Percentiles rank a stretch among this genome's conserved stretches.
Evolutionary conservation across 2,888 invertebrate species (phyloP).

Genomic region (Epirrhoe alternata): DNA sequence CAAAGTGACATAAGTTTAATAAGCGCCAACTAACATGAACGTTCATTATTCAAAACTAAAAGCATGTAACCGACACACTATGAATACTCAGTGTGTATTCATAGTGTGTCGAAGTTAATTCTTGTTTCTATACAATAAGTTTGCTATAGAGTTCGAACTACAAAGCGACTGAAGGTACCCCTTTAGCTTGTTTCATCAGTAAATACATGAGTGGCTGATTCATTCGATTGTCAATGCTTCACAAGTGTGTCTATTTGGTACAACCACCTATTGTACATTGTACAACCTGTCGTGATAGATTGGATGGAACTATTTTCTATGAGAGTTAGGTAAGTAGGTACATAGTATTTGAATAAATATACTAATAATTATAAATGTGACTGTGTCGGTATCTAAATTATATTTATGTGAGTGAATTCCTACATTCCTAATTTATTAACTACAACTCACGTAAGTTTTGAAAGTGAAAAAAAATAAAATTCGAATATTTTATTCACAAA

Average conservation of each 20-base stretch:
- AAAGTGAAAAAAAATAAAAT: no score
- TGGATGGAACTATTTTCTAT: no score
- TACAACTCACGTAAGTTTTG: no score
- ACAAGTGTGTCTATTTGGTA: conserved; percentile 1
- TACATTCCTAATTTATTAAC: no score
- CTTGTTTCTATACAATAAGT: conserved; percentile 14
- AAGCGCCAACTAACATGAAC: not conserved
- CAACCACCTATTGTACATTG: not conserved
- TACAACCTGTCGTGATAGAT: not conserved
- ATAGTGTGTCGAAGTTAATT: conserved; percentile 8
- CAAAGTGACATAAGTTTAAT: not conserved
- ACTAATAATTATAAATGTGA: no score
- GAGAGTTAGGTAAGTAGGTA: no score
- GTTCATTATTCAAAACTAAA: not conserved
- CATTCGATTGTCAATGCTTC: conserved; percentile 14
- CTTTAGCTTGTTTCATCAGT: conserved; percentile 1
- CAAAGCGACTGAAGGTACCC: conserved; percentile 11
- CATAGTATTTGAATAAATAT: no score
- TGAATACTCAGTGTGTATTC: no score
- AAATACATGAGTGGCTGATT: conserved; percentile 4
- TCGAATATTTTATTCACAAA: no score
- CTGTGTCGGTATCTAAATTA: no score
- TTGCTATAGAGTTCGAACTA: conserved; percentile 8
- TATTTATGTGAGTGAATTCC: no score
- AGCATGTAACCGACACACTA: conserved; percentile 1